phyloP scores from a whole-genome alignment of 2,113 vertebrate genomes.

The Cephalopholis sonnerati region DNA sequence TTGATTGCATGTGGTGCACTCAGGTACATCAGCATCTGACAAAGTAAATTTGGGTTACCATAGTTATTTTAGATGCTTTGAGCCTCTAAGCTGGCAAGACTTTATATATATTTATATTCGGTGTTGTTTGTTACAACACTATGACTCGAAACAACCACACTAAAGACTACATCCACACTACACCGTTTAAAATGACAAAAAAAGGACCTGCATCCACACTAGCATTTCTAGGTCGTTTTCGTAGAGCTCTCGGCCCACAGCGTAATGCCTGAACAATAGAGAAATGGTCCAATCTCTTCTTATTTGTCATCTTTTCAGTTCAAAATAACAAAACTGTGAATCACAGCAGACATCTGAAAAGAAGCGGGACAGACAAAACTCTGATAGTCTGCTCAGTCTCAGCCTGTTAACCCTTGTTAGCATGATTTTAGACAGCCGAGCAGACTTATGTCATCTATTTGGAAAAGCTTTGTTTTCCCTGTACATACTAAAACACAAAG shows the following conservation, averaged over 20 bases:
- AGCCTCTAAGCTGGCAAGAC: background rate
- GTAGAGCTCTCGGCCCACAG: background rate
- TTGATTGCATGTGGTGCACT: background rate
- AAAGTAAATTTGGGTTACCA: background rate
- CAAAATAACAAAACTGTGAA: background rate
- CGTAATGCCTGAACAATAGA: slow-evolving; percentile 9
- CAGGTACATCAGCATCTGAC: background rate
- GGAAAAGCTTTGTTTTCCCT: background rate
- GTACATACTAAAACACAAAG: background rate
- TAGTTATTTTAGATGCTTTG: background rate
- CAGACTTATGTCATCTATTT: background rate
- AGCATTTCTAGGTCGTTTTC: background rate
- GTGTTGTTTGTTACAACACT: too few relatives aligned
- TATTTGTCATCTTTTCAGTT: background rate
- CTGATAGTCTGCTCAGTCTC: background rate
- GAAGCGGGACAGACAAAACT: background rate
- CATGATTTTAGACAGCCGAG: too few relatives aligned
- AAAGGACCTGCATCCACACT: background rate
- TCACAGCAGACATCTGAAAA: background rate
- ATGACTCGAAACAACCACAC: background rate
- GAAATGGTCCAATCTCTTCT: background rate
- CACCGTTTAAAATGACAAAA: background rate
- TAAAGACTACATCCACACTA: background rate
- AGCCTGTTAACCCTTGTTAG: background rate
- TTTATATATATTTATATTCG: background rate